Percentiles rank a stretch among this genome's conserved stretches.
These are phyloP conservation scores for Mylabris phalerata DNA, from an alignment of 1,140 invertebrate genomes.

Conservation along the genomic window DNA sequence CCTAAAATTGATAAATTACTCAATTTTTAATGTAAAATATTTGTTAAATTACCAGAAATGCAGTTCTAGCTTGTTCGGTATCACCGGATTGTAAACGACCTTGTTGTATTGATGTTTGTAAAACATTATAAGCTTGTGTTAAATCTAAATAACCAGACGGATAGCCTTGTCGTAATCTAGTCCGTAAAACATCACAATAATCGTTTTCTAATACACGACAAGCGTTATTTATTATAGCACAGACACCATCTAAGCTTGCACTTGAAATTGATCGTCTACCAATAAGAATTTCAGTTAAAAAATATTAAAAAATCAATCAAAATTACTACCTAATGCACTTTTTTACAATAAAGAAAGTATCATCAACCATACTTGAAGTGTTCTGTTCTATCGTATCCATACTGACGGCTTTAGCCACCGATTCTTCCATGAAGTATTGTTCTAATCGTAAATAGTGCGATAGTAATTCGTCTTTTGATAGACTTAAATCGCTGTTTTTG, in stretches of 20 bases:
- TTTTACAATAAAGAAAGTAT: slow-evolving; percentile 95
- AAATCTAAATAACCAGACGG: slow-evolving; percentile 79
- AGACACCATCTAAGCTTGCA: slow-evolving; percentile 90
- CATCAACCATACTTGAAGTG: slow-evolving; percentile 92
- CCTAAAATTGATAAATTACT: slow-evolving; percentile 44
- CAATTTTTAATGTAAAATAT: slow-evolving; percentile 52
- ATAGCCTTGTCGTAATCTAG: slow-evolving; percentile 74
- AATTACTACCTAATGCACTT: slow-evolving; percentile 79
- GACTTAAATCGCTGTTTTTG: slow-evolving; percentile 69
- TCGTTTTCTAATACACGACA: slow-evolving; percentile 82
- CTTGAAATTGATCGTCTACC: slow-evolving; percentile 76
- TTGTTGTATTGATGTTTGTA: slow-evolving; percentile 75
- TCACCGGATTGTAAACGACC: slow-evolving; percentile 75
- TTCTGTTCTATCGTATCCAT: slow-evolving; percentile 74
- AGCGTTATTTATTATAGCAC: slow-evolving; percentile 94
- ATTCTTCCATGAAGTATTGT: slow-evolving; percentile 92
- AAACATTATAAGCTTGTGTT: slow-evolving; percentile 69
- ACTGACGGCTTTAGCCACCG: slow-evolving; percentile 86
- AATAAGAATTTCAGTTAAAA: slow-evolving; percentile 3
- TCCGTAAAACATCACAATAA: slow-evolving; percentile 70
- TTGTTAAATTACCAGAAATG: slow-evolving; percentile 51
- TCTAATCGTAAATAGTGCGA: slow-evolving; percentile 89
- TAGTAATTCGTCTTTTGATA: slow-evolving; percentile 83
- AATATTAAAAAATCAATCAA: not conserved
- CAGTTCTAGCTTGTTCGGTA: slow-evolving; percentile 58